These are phyloP conservation scores for Orthonevra nobilis DNA, from an alignment of 2,888 invertebrate genomes.

Conservation along the genomic window DNA sequence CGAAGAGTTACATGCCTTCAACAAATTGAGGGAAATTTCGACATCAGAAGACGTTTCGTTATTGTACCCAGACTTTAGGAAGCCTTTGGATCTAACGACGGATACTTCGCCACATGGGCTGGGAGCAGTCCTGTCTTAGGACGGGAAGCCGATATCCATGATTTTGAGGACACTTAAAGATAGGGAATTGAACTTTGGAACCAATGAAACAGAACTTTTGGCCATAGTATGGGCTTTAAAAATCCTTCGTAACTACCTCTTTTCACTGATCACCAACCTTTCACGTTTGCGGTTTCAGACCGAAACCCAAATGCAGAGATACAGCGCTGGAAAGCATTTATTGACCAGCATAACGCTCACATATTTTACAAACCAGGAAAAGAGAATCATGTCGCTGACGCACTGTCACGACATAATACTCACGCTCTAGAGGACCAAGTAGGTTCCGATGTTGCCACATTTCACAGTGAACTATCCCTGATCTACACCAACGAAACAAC, in stretches of 20 bases:
- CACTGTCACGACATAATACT: constrained; percentile 52
- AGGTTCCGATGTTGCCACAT: constrained; percentile 11
- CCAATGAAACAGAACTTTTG: constrained; percentile 46
- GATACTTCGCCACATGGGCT: too few species aligned
- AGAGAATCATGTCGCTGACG: constrained; percentile 60
- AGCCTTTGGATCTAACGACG: constrained; percentile 55
- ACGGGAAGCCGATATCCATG: constrained; percentile 54
- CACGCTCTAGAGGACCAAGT: constrained; percentile 22
- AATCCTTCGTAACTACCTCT: constrained; percentile 37
- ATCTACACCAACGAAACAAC: constrained; percentile 61
- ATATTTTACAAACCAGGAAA: too few species aligned
- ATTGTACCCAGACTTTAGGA: constrained; percentile 45
- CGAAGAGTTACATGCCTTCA: too few species aligned
- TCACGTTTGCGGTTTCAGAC: constrained; percentile 64
- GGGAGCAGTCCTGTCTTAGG: constrained; percentile 44
- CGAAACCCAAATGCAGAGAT: constrained; percentile 63
- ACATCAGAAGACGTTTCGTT: constrained; percentile 52
- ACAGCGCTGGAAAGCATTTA: constrained; percentile 53
- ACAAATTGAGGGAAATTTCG: too few species aligned
- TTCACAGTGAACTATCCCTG: constrained; percentile 42
- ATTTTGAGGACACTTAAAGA: too few species aligned
- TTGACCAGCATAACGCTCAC: constrained; percentile 58
- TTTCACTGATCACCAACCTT: constrained; percentile 67
- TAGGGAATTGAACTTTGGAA: constrained; percentile 42
- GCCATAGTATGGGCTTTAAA: constrained; percentile 62